These are phyloP conservation scores for Siderastrea radians DNA, from an alignment of 92 coral and sea anemone genomes.

Conservation along the genomic window DNA sequence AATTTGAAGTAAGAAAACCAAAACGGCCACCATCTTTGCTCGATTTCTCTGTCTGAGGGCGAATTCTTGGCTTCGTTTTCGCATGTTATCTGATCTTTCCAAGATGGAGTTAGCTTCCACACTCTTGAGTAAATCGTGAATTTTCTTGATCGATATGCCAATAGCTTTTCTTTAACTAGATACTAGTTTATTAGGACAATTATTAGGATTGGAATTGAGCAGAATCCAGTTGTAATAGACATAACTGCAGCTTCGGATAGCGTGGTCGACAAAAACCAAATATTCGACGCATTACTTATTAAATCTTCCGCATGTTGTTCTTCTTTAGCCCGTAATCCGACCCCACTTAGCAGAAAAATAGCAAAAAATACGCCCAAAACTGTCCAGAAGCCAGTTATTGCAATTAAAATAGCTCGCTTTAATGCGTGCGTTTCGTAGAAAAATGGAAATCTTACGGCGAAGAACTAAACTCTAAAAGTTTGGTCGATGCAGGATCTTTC, in stretches of 20 bases:
- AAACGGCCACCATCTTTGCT: constrained; percentile 62
- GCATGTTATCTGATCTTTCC: not conserved
- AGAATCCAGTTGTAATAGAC: constrained; percentile 34
- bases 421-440: constrained; percentile 1
- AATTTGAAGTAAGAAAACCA: constrained; percentile 47
- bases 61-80: not conserved
- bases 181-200: constrained; percentile 71
- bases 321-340: not conserved
- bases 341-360: constrained; percentile 16
- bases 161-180: constrained; percentile 59
- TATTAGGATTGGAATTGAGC: constrained; percentile 37
- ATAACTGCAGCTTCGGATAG: too few species aligned
- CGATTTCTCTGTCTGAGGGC: constrained; percentile 38
- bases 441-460: constrained; percentile 49
- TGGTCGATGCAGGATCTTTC: too few species aligned
- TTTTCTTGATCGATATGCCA: constrained; percentile 58
- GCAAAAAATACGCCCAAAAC: constrained; percentile 42
- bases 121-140: constrained; percentile 48
- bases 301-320: not conserved
- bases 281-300: not conserved
- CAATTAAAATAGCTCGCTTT: not conserved
- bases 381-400: constrained; percentile 11
- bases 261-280: constrained; percentile 47
- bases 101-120: constrained; percentile 44
- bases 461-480: too few species aligned